Evolutionary conservation across 2,797 vertebrate genomes (phyloP).

Genomic region (Acrossocheilus wenchowensis): DNA sequence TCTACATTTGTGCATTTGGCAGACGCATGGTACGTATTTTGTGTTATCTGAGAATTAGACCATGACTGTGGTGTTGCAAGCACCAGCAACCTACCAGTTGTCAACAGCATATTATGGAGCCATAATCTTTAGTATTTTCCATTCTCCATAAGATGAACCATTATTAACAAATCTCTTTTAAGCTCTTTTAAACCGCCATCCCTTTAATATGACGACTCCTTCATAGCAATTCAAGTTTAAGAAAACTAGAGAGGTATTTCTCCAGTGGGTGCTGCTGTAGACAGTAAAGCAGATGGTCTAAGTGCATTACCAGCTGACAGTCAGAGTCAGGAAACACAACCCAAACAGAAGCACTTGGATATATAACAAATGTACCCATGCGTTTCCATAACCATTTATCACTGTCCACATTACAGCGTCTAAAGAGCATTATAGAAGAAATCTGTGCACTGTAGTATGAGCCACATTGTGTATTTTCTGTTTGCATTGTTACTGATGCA

Average conservation of each 20-base stretch:
- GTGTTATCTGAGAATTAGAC: neutral
- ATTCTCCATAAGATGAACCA: neutral
- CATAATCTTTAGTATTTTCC: neutral
- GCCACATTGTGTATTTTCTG: neutral
- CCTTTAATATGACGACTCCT: slow-evolving; percentile 15
- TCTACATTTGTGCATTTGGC: neutral
- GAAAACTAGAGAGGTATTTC: neutral
- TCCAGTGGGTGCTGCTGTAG: slow-evolving; percentile 19
- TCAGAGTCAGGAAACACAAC: slow-evolving; percentile 34
- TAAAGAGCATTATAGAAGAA: neutral
- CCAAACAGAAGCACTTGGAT: slow-evolving; percentile 24
- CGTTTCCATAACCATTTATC: slow-evolving; percentile 15
- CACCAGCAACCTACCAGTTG: neutral
- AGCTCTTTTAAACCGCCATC: neutral
- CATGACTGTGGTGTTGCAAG: neutral
- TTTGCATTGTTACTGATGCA: neutral
- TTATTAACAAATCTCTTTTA: neutral
- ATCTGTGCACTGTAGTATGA: neutral
- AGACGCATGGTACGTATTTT: neutral
- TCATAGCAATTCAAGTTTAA: neutral
- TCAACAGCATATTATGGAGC: neutral
- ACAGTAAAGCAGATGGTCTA: slow-evolving; percentile 42
- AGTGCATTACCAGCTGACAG: slow-evolving; percentile 51
- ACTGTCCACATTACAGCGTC: slow-evolving; percentile 10
- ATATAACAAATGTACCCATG: slow-evolving; percentile 42